Percentiles rank a stretch among this genome's conserved stretches.
Evolutionary conservation across 2,888 invertebrate species (phyloP).

Genomic region (Xylota segnis): DNA sequence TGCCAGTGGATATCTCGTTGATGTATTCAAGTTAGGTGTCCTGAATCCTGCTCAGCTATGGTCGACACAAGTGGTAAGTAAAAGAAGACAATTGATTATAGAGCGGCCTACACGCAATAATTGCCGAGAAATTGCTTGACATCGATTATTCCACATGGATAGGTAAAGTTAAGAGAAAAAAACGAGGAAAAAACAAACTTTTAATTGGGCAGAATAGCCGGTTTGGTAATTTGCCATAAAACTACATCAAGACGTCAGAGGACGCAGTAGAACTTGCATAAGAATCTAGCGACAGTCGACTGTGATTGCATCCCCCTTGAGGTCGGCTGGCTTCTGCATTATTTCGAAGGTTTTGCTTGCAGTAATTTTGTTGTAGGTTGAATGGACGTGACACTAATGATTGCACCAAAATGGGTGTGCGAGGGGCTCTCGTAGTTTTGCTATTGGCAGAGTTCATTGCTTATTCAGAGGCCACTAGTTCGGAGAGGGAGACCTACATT

Average conservation of each 20-base stretch:
- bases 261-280: conserved; percentile 5
- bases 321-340: conserved; percentile 40
- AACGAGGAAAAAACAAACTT: conserved; percentile 12
- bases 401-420: conserved; percentile 26
- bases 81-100: not conserved
- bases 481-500: too few species aligned
- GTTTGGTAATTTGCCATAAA: conserved; percentile 40
- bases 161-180: not conserved
- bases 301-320: conserved; percentile 33
- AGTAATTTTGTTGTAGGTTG: conserved; percentile 9
- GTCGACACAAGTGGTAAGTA: conserved; percentile 61
- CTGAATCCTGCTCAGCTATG: conserved; percentile 35
- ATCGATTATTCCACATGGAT: conserved; percentile 51
- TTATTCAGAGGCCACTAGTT: not conserved
- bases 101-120: not conserved
- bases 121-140: conserved; percentile 1
- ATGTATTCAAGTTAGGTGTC: conserved; percentile 34
- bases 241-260: not conserved
- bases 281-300: conserved; percentile 29
- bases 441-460: not conserved
- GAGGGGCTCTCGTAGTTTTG: not conserved
- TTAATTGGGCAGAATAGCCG: conserved; percentile 26
- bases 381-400: conserved; percentile 34
- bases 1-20: conserved; percentile 14
- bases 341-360: conserved; percentile 32